Percentiles rank a stretch among this genome's conserved stretches.
phyloP scores from a whole-genome alignment of 1,140 invertebrate species.

The Battus philenor region DNA sequence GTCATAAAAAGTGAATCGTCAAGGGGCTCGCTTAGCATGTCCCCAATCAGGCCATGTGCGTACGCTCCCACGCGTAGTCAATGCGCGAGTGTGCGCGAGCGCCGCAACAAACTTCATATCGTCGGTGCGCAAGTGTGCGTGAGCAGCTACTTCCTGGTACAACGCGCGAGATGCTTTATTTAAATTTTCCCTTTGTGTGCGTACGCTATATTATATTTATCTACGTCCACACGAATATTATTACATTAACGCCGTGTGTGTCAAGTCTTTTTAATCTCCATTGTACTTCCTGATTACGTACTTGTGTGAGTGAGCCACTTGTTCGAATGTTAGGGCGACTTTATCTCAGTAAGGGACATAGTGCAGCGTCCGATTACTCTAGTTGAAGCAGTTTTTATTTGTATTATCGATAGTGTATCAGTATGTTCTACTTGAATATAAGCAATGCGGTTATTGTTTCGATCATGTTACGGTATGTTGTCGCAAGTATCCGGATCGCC shows the following conservation, averaged over 20 bases:
- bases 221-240: conserved; percentile 62
- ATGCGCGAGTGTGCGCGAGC: conserved; percentile 66
- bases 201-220: conserved; percentile 64
- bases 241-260: conserved; percentile 67
- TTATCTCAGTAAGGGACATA: conserved; percentile 70
- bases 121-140: conserved; percentile 47
- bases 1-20: conserved; percentile 69
- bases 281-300: conserved; percentile 71
- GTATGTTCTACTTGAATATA: conserved; percentile 4
- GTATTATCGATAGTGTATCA: conserved; percentile 29
- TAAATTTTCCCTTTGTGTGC: conserved; percentile 66
- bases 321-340: conserved; percentile 73
- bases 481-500: conserved; percentile 16
- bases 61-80: conserved; percentile 68
- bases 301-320: conserved; percentile 71
- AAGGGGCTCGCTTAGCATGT: conserved; percentile 66
- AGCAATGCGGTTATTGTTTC: neutral
- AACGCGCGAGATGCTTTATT: conserved; percentile 70
- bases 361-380: conserved; percentile 71
- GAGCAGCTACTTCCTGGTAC: conserved; percentile 72
- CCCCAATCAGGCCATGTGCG: conserved; percentile 74
- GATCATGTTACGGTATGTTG: conserved; percentile 15
- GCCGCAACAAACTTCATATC: conserved; percentile 53
- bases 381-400: conserved; percentile 32
- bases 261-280: conserved; percentile 69